Evolutionary conservation across 2,888 invertebrate species (phyloP).

Genomic region (Ferrisia virgata): DNA sequence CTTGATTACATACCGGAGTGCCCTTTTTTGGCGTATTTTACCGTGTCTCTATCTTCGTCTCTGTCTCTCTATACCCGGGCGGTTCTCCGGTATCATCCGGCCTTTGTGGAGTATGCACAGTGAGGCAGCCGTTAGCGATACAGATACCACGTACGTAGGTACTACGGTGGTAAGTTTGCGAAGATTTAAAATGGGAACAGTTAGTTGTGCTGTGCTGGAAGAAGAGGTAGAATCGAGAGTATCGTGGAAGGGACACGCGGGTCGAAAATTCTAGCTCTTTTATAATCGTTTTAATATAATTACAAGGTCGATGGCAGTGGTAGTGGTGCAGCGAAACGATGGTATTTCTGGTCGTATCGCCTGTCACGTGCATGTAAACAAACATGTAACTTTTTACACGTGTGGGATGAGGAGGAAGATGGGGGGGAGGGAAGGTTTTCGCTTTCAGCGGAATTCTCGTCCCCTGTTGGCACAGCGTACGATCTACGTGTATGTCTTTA

Average conservation of each 20-base stretch:
- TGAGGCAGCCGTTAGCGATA: not conserved
- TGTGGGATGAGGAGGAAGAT: not conserved
- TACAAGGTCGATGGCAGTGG: not conserved
- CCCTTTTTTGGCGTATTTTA: not conserved
- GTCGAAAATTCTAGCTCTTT: conserved; percentile 23
- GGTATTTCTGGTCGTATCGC: conserved; percentile 25
- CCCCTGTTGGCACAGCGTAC: not conserved
- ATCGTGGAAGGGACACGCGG: not conserved
- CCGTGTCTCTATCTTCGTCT: not conserved
- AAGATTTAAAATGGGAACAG: not conserved
- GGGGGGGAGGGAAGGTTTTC: not conserved
- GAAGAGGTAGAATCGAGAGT: not conserved
- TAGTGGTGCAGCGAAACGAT: not conserved
- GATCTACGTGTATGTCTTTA: not conserved
- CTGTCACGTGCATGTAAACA: conserved; percentile 44
- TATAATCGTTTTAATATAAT: conserved; percentile 41
- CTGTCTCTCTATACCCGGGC: not conserved
- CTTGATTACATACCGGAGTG: conserved; percentile 40
- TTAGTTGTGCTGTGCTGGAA: not conserved
- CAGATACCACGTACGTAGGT: too few relatives aligned
- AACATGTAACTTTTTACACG: not conserved
- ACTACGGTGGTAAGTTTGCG: not conserved
- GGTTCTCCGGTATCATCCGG: too few relatives aligned
- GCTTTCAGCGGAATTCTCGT: not conserved
- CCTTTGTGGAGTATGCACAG: not conserved